A percentile compares a stretch with the other conserved stretches of the same genome.
These are phyloP conservation scores for Xenus cinereus DNA, from an alignment of 2,113 vertebrate species.

Conservation along the genomic window DNA sequence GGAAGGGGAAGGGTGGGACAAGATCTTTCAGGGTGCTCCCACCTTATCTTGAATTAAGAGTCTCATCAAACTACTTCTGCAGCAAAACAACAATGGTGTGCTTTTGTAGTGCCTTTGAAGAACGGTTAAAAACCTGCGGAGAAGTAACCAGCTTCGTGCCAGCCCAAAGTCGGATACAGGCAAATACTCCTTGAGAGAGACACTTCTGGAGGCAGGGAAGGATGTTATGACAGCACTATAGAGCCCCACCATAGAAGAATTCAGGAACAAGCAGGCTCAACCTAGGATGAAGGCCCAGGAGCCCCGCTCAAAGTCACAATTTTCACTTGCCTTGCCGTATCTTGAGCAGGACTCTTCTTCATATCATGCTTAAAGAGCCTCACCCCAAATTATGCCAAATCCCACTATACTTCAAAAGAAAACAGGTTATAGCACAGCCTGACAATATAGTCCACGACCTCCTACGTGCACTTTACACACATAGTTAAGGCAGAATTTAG, in stretches of 20 bases:
- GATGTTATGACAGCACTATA: not conserved
- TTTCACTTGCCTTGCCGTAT: not conserved
- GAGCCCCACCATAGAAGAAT: not conserved
- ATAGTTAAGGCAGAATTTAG: not conserved
- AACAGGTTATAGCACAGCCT: not conserved
- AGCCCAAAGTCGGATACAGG: not conserved
- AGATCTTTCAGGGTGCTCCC: not conserved
- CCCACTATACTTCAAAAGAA: not conserved
- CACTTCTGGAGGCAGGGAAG: fast-evolving
- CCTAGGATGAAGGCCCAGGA: not conserved
- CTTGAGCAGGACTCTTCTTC: not conserved
- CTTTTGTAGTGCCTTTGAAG: not conserved
- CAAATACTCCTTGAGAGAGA: not conserved
- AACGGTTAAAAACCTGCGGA: not conserved
- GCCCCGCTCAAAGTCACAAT: not conserved
- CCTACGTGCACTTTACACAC: not conserved
- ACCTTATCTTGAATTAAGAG: not conserved
- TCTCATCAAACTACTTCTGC: not conserved
- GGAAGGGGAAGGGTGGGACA: not conserved
- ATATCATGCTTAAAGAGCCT: not conserved
- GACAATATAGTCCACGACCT: not conserved
- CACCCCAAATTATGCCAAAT: not conserved
- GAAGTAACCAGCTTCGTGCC: not conserved
- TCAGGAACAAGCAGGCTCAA: not conserved
- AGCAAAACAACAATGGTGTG: not conserved